Conservation (phyloP, 2,888 invertebrate species). For the Elysia crispata region DNA sequence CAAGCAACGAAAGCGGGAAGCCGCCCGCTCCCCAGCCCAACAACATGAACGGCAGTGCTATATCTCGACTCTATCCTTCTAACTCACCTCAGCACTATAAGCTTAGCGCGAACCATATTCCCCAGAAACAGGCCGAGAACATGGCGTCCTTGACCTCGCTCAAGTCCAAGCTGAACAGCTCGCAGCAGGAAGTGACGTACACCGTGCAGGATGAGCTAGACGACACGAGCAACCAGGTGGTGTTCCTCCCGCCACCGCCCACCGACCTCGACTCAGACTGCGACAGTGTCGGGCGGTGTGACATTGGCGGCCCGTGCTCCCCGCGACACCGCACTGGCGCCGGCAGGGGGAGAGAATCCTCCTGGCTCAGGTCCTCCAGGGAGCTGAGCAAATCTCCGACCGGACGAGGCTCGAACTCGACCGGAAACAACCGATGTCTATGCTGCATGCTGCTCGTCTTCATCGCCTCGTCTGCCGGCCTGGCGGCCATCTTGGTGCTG, state of each 20-base stretch:
- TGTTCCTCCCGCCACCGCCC: constrained; percentile 44
- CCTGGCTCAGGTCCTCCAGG: constrained; percentile 13
- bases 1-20: not conserved
- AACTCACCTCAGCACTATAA: not conserved
- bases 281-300: constrained; percentile 43
- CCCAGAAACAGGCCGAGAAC: not conserved
- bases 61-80: not conserved
- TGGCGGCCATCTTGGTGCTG: constrained; percentile 40
- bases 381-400: constrained; percentile 44
- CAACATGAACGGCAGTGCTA: not conserved
- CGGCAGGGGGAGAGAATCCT: not conserved
- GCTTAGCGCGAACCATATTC: not conserved
- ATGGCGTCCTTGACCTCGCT: constrained; percentile 24
- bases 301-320: constrained; percentile 46
- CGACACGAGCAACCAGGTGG: constrained; percentile 38
- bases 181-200: constrained; percentile 42
- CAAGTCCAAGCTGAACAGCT: constrained; percentile 26
- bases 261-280: constrained; percentile 45
- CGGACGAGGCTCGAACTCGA: not conserved
- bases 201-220: constrained; percentile 44
- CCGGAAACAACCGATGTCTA: constrained; percentile 36
- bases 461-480: constrained; percentile 40
- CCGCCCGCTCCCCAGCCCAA: not conserved
- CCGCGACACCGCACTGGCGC: constrained; percentile 43
- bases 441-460: constrained; percentile 49